Evolutionary conservation across 1,140 invertebrate species (phyloP), one percentile per base, ranked within the genome.

Genomic region (Stenopsyche tienmushanensis): DNA sequence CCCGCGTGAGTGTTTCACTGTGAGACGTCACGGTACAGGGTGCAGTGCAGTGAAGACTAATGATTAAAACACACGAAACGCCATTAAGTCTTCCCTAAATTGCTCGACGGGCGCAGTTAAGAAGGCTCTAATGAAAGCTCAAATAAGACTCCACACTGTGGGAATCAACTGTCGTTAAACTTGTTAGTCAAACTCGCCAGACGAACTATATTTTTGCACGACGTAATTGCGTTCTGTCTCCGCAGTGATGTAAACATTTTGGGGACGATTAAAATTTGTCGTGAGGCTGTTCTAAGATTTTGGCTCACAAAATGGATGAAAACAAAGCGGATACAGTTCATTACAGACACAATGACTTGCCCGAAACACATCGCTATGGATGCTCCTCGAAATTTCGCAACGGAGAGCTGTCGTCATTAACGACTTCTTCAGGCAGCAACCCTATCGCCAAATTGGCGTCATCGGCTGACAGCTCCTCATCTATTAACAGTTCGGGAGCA

Each of bases 321-420:
- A 60, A 59, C 34, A 62, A 52, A 57, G 20, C 47, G 44, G 64
- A 60, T 25, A 29, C 50, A 9, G 42, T 39, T 21, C 50, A 69
- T 65, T 69, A 65, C 59, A 69, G 44, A 23, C 57, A 65, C 26
- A 57, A 54, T 62, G 69, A 70, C 57, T 64, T 70, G 52, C 69
- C 69, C 41, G 69, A 70, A 65, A 70, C 69, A 23, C 69, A 70
- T 62, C 60, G 65, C 13, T 70, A 70, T 45, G 69, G 65, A 7
- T 15, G 47, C 64, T 10, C 60, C 66, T 64, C 59, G 59, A 64
- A 65, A 41, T 41, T 34, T 5, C 52, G 54, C 8, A 45, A 49
- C 26, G 60, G 50, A 13, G 60, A 66, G 21, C 53, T 49, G 10
- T 44, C 66, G 21, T 44, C 53, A 34, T 58, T 63, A 67, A 21